Conservation (phyloP, 2,888 invertebrate genomes). For the Drosophila maculinotata region DNA sequence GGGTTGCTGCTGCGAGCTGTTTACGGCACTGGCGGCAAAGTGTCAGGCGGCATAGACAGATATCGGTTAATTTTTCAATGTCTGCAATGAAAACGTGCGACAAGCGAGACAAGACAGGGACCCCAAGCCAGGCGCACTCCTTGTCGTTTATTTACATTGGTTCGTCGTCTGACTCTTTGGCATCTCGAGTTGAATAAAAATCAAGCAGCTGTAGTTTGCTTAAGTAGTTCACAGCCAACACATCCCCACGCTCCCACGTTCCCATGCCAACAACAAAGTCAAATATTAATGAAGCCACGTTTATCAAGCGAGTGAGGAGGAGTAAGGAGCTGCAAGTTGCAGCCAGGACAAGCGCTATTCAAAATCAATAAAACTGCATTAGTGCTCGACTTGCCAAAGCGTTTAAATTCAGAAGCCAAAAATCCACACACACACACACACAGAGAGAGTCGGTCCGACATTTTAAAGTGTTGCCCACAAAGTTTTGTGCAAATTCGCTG, state of each 20-base stretch:
- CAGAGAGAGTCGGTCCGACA: slow-evolving; percentile 5
- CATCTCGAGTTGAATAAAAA: slow-evolving; percentile 52
- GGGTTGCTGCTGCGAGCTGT: slow-evolving; percentile 9
- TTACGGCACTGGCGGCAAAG: slow-evolving; percentile 35
- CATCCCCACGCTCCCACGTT: neutral
- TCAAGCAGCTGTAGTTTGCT: slow-evolving; percentile 61
- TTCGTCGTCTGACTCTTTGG: slow-evolving; percentile 40
- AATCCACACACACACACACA: slow-evolving; percentile 6
- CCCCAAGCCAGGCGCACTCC: slow-evolving; percentile 11
- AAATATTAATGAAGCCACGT: slow-evolving; percentile 69
- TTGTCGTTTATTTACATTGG: slow-evolving; percentile 51
- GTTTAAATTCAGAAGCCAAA: slow-evolving; percentile 31
- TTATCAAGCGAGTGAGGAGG: slow-evolving; percentile 47
- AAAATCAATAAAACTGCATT: slow-evolving; percentile 67
- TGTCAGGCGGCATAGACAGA: slow-evolving; percentile 75
- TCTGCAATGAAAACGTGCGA: slow-evolving; percentile 75
- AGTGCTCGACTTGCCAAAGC: slow-evolving; percentile 10
- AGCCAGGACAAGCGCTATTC: neutral
- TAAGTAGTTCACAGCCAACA: slow-evolving; percentile 50
- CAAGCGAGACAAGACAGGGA: slow-evolving; percentile 36
- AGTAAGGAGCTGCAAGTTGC: slow-evolving; percentile 8
- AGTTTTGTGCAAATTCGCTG: slow-evolving; percentile 44
- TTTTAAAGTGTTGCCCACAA: slow-evolving; percentile 43
- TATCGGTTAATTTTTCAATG: slow-evolving; percentile 81
- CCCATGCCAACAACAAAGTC: slow-evolving; percentile 30